Evolutionary conservation across 2,888 invertebrate species (phyloP).

Genomic region (Lamproptera curius): DNA sequence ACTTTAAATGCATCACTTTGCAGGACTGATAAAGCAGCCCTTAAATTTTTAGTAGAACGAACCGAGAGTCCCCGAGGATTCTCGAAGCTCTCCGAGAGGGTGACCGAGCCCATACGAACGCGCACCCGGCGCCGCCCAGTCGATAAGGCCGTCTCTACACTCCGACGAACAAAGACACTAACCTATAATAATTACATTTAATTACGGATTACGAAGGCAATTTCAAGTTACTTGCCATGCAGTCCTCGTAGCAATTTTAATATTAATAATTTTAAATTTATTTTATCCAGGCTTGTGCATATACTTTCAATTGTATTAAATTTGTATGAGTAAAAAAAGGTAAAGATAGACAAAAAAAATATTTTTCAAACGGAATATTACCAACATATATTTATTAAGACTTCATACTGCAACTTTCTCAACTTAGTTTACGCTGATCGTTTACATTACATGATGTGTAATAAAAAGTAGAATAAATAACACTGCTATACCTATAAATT

Average conservation of each 20-base stretch:
- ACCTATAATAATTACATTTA: constrained; percentile 77
- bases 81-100: constrained; percentile 35
- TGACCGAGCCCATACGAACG: constrained; percentile 51
- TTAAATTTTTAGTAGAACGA: constrained; percentile 64
- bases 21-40: constrained; percentile 68
- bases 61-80: constrained; percentile 49
- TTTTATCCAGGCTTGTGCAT: too few species aligned
- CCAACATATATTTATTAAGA: too few species aligned
- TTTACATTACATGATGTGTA: too few species aligned
- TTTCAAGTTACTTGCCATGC: constrained; percentile 47
- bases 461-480: too few species aligned
- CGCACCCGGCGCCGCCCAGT: constrained; percentile 75
- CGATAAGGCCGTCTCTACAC: constrained; percentile 76
- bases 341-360: too few species aligned
- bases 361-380: too few species aligned
- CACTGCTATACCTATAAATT: too few species aligned
- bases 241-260: constrained; percentile 5
- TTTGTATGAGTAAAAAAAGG: too few species aligned
- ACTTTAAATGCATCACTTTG: too few species aligned
- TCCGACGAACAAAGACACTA: constrained; percentile 71
- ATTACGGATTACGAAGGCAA: constrained; percentile 69
- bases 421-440: too few species aligned
- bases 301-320: too few species aligned
- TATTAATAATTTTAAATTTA: not conserved
- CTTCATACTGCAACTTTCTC: too few species aligned